phyloP scores from a whole-genome alignment of 2,888 invertebrate genomes.

The Tenthredo mesomela region DNA sequence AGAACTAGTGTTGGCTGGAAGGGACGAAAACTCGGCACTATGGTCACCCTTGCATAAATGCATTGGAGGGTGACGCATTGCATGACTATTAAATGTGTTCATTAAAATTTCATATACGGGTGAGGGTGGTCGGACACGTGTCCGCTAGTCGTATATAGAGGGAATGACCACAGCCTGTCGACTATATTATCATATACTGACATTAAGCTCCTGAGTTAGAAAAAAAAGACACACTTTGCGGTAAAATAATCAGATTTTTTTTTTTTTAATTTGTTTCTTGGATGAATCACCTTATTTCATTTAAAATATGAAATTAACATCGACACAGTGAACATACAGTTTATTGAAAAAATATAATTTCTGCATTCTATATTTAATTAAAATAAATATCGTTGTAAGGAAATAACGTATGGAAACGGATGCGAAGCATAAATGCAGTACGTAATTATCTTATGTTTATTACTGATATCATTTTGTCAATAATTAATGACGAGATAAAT shows the following conservation, averaged over 20 bases:
- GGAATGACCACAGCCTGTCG: background rate
- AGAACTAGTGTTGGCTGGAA: background rate
- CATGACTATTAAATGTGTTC: constrained; percentile 24
- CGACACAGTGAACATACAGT: background rate
- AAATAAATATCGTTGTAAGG: constrained; percentile 4
- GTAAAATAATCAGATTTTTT: background rate
- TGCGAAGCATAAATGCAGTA: background rate
- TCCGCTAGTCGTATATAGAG: background rate
- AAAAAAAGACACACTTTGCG: background rate
- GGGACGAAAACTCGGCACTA: constrained; percentile 55
- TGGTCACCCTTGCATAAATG: constrained; percentile 55
- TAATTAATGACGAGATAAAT: constrained; percentile 40
- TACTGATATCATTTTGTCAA: constrained; percentile 20
- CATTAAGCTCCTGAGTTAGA: background rate
- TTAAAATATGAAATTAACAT: background rate
- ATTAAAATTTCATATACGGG: constrained; percentile 39
- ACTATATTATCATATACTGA: background rate
- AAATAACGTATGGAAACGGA: background rate
- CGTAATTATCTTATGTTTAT: background rate
- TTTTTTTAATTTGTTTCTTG: background rate
- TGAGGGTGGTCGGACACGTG: constrained; percentile 37
- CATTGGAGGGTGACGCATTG: constrained; percentile 61
- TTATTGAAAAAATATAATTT: background rate
- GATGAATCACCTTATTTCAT: background rate
- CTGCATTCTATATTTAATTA: background rate